Percentiles rank a stretch among this genome's conserved stretches.
phyloP scores from a whole-genome alignment of 2,113 vertebrate genomes.

The Gnathonemus echidnorhynchus region DNA sequence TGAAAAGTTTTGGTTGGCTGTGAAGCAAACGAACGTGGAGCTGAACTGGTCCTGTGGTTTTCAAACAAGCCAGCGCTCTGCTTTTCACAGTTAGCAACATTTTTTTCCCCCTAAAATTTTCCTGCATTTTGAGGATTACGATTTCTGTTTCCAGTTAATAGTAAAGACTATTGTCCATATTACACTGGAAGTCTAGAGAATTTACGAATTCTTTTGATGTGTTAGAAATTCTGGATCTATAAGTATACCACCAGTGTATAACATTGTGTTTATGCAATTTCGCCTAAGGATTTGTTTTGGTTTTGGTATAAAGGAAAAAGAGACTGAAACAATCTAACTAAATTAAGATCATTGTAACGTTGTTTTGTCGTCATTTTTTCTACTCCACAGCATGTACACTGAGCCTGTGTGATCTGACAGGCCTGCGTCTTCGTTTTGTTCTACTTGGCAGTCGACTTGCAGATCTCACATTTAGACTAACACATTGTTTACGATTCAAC shows the following conservation, averaged over 20 bases:
- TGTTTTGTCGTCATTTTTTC: not conserved
- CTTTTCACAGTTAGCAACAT: not conserved
- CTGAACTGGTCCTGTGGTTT: not conserved
- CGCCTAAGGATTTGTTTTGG: not conserved
- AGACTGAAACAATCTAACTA: not conserved
- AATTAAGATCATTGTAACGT: not conserved
- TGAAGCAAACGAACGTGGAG: not conserved
- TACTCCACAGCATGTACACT: not conserved
- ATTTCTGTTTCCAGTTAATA: not conserved
- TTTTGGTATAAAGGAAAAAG: not conserved
- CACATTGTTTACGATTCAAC: not conserved
- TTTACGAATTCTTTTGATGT: not conserved
- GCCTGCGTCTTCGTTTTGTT: not conserved
- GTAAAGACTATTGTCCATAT: not conserved
- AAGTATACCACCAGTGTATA: not conserved
- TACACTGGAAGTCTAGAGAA: not conserved
- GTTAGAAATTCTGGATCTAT: not conserved
- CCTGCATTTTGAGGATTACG: not conserved
- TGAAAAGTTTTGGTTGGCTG: not conserved
- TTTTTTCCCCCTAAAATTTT: not conserved
- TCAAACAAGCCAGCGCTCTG: not conserved
- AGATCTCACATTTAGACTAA: not conserved
- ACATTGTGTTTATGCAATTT: not conserved
- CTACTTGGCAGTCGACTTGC: not conserved
- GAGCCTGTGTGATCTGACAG: not conserved